These are phyloP conservation scores for Caenorhabditis angaria DNA, from an alignment of 2,888 invertebrate genomes.

Conservation along the genomic window DNA sequence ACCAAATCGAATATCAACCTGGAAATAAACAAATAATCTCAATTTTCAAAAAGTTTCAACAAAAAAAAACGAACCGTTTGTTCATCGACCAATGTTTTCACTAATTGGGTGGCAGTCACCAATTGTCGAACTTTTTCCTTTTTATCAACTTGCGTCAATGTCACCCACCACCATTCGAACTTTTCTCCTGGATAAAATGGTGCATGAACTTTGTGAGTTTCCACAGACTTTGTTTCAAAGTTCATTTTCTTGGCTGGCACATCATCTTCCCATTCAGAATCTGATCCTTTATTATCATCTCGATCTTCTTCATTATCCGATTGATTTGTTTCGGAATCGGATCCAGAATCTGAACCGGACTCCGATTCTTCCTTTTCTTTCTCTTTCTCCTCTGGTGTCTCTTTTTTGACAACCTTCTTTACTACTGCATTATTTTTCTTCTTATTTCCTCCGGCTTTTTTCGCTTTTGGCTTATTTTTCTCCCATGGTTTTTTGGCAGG, in stretches of 20 bases:
- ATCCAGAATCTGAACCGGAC: conserved; percentile 18
- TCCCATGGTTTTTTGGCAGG: conserved; percentile 32
- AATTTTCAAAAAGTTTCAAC: neutral
- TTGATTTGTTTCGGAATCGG: neutral
- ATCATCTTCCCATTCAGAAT: conserved; percentile 43
- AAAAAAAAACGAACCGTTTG: conserved; percentile 73
- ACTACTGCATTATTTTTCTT: conserved; percentile 30
- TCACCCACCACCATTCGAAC: conserved; percentile 99
- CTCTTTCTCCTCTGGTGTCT: conserved; percentile 15
- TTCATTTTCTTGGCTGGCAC: conserved; percentile 36
- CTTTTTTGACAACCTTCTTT: conserved; percentile 18
- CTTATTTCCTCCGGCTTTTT: conserved; percentile 49
- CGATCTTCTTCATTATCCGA: conserved; percentile 16
- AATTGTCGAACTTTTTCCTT: conserved; percentile 79
- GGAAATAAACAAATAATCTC: conserved; percentile 32
- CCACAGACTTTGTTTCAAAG: conserved; percentile 83
- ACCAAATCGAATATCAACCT: conserved; percentile 88
- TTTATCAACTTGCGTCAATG: conserved; percentile 83
- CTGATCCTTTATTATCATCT: conserved; percentile 26
- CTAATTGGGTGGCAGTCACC: conserved; percentile 89
- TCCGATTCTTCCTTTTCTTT: conserved; percentile 28
- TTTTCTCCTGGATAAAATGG: conserved; percentile 93
- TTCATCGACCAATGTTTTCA: conserved; percentile 89
- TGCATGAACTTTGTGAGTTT: conserved; percentile 95
- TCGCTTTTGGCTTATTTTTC: conserved; percentile 58